phyloP scores from a whole-genome alignment of 2,797 vertebrate species.

The Merluccius polli region DNA sequence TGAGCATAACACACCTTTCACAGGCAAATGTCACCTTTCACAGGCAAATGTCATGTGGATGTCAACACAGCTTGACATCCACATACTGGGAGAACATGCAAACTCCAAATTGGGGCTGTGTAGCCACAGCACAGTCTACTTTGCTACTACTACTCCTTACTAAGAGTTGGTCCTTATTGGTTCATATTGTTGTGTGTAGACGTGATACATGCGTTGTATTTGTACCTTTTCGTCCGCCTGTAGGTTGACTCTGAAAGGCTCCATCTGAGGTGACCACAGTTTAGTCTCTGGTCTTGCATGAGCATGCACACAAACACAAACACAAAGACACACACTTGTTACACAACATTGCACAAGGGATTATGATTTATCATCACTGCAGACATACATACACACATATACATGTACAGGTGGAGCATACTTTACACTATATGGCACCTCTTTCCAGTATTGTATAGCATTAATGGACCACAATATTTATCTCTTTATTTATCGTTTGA shows the following conservation, averaged over 20 bases:
- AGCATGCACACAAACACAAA: slow-evolving; percentile 11
- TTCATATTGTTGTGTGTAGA: not conserved
- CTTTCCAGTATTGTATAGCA: not conserved
- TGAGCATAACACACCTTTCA: no score
- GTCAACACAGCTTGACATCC: no score
- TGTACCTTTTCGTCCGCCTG: slow-evolving; percentile 6
- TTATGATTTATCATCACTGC: not conserved
- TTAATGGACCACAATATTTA: not conserved
- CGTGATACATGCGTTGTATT: not conserved
- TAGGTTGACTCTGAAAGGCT: slow-evolving; percentile 5
- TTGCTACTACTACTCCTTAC: no score
- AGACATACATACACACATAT: not conserved
- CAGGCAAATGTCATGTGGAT: not conserved
- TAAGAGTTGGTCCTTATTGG: not conserved
- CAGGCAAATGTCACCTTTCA: no score
- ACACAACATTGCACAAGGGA: not conserved
- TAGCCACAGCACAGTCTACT: no score
- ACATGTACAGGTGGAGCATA: not conserved
- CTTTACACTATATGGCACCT: not conserved
- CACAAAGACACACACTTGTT: not conserved
- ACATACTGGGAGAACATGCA: no score
- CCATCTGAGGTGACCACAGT: slow-evolving; percentile 7
- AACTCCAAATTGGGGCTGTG: no score
- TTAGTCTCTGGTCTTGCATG: not conserved
- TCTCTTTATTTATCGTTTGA: not conserved